Conservation (phyloP, 2,113 vertebrate genomes). For the Grammomys dolichurus region DNA sequence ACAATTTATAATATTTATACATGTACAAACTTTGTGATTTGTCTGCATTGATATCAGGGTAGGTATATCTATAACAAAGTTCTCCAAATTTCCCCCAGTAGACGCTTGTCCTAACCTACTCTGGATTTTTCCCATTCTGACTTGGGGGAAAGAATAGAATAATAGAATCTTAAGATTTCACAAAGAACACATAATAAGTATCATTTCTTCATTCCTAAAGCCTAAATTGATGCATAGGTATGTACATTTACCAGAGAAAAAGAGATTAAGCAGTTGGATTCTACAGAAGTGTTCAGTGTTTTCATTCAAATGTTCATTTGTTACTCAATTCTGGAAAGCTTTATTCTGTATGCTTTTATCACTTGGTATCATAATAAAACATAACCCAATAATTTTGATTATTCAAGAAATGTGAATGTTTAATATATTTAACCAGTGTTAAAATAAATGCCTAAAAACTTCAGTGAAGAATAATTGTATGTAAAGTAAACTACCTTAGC, state of each 20-base stretch:
- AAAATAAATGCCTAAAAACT: conserved; percentile 26
- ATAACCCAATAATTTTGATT: conserved; percentile 1
- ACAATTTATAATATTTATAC: conserved; percentile 6
- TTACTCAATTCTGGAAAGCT: neutral
- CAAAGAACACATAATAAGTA: neutral
- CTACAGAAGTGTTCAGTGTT: neutral
- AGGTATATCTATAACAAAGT: neutral
- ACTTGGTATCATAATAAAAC: neutral
- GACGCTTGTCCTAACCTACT: neutral
- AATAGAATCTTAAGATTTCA: neutral
- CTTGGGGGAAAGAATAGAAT: conserved; percentile 8
- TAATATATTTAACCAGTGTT: neutral
- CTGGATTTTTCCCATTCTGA: neutral
- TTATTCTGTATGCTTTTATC: neutral
- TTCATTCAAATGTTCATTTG: conserved; percentile 39
- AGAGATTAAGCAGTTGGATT: neutral
- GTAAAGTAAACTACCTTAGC: conserved; percentile 26
- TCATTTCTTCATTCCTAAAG: neutral
- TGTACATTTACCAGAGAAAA: neutral
- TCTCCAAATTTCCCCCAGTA: neutral
- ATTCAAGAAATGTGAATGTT: conserved; percentile 43
- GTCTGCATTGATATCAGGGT: neutral
- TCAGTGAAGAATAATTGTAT: neutral
- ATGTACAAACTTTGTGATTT: neutral
- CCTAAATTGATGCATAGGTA: neutral